These are phyloP conservation scores for Solenopsis fugax DNA, from an alignment of 1,140 invertebrate genomes.

Conservation along the genomic window DNA sequence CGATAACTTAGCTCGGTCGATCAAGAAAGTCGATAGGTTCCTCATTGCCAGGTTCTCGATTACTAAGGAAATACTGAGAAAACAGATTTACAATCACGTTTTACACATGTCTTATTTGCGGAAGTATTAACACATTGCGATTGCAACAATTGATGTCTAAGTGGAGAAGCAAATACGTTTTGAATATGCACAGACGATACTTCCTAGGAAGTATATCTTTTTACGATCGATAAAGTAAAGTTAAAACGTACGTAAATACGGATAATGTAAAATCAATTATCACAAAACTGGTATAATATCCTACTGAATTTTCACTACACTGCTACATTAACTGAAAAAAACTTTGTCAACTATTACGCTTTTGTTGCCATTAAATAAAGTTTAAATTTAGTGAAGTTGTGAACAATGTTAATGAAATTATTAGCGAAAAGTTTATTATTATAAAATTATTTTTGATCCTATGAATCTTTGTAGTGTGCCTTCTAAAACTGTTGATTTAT, in stretches of 20 bases:
- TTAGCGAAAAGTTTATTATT: background rate
- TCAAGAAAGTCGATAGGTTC: constrained; percentile 80
- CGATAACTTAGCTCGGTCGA: constrained; percentile 82
- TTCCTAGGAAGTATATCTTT: background rate
- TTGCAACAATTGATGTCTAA: background rate
- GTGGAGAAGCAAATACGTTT: background rate
- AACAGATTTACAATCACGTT: constrained; percentile 20
- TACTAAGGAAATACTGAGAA: constrained; percentile 76
- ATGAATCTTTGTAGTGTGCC: background rate
- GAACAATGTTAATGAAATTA: background rate
- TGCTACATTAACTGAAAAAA: background rate
- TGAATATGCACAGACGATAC: background rate
- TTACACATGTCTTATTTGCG: background rate
- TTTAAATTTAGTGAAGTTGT: background rate
- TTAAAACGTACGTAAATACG: background rate
- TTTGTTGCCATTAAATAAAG: background rate
- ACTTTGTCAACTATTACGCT: background rate
- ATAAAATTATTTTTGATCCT: background rate
- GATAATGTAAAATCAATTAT: background rate
- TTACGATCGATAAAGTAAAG: background rate
- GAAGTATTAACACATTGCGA: background rate
- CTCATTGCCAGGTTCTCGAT: constrained; percentile 77
- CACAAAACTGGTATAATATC: background rate
- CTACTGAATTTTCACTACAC: background rate
- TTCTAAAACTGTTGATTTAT: background rate